Conservation (phyloP, 37 sponge, comb jelly and placozoan genomes). For the Cladorhizidae sp. region DNA sequence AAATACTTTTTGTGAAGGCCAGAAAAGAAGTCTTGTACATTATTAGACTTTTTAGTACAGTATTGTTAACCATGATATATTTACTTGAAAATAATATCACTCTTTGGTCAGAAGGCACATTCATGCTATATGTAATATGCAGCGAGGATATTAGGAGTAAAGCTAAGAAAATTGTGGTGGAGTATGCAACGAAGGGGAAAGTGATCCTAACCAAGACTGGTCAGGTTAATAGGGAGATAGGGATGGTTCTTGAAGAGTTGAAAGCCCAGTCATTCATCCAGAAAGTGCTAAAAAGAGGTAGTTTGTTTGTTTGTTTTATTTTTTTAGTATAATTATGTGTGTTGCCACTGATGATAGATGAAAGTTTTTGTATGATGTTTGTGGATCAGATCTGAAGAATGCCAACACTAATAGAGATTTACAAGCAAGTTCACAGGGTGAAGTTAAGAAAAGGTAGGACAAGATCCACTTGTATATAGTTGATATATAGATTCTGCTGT, state of each 20-base stretch:
- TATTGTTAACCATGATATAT: not conserved
- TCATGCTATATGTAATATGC: not conserved
- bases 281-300: constrained; percentile 45
- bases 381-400: constrained; percentile 41
- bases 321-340: not conserved
- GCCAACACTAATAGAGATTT: constrained; percentile 14
- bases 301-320: constrained; percentile 1
- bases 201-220: constrained; percentile 12
- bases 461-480: constrained; percentile 22
- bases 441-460: constrained; percentile 35
- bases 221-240: constrained; percentile 38
- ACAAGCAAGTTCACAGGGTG: constrained; percentile 25
- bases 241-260: constrained; percentile 10
- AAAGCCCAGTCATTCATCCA: not conserved
- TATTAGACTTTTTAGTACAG: too few relatives aligned
- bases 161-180: constrained; percentile 10
- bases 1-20: too few relatives aligned
- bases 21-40: too few relatives aligned
- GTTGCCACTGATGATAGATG: not conserved
- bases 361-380: not conserved
- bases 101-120: not conserved
- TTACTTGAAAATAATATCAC: not conserved
- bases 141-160: constrained; percentile 6
- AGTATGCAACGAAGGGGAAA: constrained; percentile 18
- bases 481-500: not conserved